Evolutionary conservation across 2,888 invertebrate genomes (phyloP).

Genomic region (Phlogophora meticulosa): DNA sequence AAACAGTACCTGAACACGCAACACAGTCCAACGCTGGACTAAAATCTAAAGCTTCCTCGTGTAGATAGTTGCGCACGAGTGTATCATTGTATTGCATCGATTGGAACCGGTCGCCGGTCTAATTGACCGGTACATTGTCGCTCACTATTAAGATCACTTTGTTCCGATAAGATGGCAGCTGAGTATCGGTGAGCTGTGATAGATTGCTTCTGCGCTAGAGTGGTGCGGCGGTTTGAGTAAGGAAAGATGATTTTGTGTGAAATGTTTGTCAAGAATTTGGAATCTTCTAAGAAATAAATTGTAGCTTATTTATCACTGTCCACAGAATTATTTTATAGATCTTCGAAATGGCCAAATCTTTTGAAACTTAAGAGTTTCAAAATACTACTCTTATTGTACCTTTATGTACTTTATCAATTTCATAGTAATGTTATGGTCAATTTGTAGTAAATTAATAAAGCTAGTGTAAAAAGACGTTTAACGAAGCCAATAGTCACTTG

Average conservation of each 20-base stretch:
- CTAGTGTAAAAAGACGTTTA: too few relatives aligned
- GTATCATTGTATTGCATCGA: slow-evolving; percentile 66
- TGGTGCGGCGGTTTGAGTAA: slow-evolving; percentile 13
- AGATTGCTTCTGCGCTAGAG: slow-evolving; percentile 44
- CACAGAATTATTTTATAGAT: too few relatives aligned
- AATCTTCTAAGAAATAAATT: too few relatives aligned
- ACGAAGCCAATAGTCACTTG: too few relatives aligned
- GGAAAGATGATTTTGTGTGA: neutral
- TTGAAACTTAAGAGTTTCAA: too few relatives aligned
- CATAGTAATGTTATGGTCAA: too few relatives aligned
- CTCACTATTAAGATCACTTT: slow-evolving; percentile 73
- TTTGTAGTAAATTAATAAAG: too few relatives aligned
- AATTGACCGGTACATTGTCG: slow-evolving; percentile 76
- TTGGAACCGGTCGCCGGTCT: slow-evolving; percentile 65
- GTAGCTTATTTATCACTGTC: too few relatives aligned
- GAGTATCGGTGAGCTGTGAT: slow-evolving; percentile 64
- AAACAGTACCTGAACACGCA: slow-evolving; percentile 40
- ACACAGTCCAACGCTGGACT: slow-evolving; percentile 23
- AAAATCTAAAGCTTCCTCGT: slow-evolving; percentile 42
- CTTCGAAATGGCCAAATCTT: too few relatives aligned
- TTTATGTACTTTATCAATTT: too few relatives aligned
- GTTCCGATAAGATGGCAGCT: slow-evolving; percentile 68
- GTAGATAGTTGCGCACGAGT: slow-evolving; percentile 30
- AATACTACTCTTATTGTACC: too few relatives aligned
- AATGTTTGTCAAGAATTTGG: too few relatives aligned